Evolutionary conservation across 2,888 invertebrate species (phyloP).

Genomic region (Melikaiella ostensackeni): DNA sequence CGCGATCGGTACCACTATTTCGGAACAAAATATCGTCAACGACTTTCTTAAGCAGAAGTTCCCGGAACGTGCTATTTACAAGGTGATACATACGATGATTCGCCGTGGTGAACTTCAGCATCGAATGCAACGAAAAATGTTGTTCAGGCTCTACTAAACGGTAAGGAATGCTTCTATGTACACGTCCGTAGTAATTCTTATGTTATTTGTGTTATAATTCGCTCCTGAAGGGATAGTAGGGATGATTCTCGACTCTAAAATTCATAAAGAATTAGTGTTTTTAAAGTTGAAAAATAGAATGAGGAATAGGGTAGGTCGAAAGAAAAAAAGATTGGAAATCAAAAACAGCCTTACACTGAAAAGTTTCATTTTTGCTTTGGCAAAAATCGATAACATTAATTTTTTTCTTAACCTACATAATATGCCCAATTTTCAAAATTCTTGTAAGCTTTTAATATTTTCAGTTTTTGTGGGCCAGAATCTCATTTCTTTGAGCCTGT

Average conservation of each 20-base stretch:
- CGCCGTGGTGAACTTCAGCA: slow-evolving; percentile 97
- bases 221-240: slow-evolving; percentile 83
- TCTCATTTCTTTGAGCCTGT: no score
- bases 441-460: no score
- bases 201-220: slow-evolving; percentile 54
- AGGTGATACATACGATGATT: slow-evolving; percentile 96
- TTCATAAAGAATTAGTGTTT: slow-evolving; percentile 21
- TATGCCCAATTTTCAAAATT: no score
- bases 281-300: background rate
- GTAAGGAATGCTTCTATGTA: slow-evolving; percentile 48
- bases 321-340: no score
- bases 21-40: slow-evolving; percentile 94
- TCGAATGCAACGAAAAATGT: slow-evolving; percentile 97
- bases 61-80: slow-evolving; percentile 90
- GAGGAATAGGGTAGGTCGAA: no score
- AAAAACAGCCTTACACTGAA: no score
- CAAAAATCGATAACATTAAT: no score
- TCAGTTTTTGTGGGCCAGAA: no score
- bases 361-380: no score
- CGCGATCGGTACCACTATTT: slow-evolving; percentile 97
- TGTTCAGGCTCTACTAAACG: slow-evolving; percentile 86
- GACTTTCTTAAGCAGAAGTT: slow-evolving; percentile 92
- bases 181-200: slow-evolving; percentile 23
- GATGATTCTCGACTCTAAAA: slow-evolving; percentile 82
- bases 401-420: no score